Evolutionary conservation across 2,888 invertebrate species (phyloP), one percentile per base, ranked within the genome.

Genomic region (Drosophila macrospina): DNA sequence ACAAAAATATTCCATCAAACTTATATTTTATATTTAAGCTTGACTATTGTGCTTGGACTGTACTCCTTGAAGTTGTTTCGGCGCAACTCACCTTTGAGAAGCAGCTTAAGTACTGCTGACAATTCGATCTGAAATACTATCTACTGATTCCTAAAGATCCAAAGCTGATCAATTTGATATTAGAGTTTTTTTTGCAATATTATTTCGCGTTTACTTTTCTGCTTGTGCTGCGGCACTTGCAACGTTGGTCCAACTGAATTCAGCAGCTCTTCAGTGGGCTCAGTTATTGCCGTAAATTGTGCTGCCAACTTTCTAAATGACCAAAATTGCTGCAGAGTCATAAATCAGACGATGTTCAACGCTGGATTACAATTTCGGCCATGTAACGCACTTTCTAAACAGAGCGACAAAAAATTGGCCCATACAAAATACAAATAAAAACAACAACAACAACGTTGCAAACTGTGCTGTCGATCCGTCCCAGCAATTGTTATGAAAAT

Each of bases 311-410:
- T 72, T 79, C 74, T 72, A 74, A 74, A 64, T 68, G 59, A 50
- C 41, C 50, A 48, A 60, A 64, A 71, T 48, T 69, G 66, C 69
- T 44, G 52, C 41, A 39, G 45, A 34, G 60, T 28, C 77, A 85
- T 83, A 87, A 84, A 84, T 84, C 87, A 87, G 8, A 57, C 28
- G 3, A 37, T 62, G 48, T 32, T 66, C 55, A 10, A 57, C 59
- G 69, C 69, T 69, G 55, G 34, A 34, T 42, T 59, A 45, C 55
- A 80, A 77, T 64, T 79, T 56, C 67, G 68, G 72, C 55, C 87
- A 71, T 79, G 69, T 79, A 85, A 83, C 86, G 83, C 86, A 87
- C 84, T 87, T 84, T 84, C 86, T 83, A 84, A 84, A 88, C 88
- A 86, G 59, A 73, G 42, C 54, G 39, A 63, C 44, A 61, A 42